phyloP scores from a whole-genome alignment of 2,888 invertebrate genomes.

The Cinara cedri region DNA sequence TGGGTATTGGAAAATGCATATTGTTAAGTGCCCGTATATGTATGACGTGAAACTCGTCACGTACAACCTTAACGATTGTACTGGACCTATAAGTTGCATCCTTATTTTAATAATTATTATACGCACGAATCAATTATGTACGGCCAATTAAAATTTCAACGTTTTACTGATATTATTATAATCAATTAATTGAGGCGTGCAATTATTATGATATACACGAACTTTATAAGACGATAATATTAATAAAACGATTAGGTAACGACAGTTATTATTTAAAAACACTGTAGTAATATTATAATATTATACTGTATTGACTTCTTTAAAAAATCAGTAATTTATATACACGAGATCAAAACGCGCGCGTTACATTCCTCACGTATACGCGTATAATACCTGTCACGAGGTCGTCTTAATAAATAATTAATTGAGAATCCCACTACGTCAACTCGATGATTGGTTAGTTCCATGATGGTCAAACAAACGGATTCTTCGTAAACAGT shows the following conservation, averaged over 20 bases:
- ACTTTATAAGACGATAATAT: too few species aligned
- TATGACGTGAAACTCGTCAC: neutral
- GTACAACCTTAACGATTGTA: too few species aligned
- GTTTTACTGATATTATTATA: too few species aligned
- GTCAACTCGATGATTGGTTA: constrained; percentile 10
- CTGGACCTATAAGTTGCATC: too few species aligned
- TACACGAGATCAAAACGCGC: too few species aligned
- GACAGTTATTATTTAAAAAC: too few species aligned
- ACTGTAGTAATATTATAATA: too few species aligned
- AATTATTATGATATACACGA: neutral
- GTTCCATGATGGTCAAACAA: neutral
- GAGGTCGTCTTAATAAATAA: constrained; percentile 24
- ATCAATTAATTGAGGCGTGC: neutral
- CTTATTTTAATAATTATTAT: neutral
- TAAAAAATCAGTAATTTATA: too few species aligned
- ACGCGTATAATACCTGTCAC: neutral
- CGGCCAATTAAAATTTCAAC: too few species aligned
- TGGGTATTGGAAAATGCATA: too few species aligned
- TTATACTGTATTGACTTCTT: neutral
- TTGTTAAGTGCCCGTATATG: neutral
- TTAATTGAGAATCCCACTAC: neutral
- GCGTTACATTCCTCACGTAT: neutral
- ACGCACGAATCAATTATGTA: too few species aligned
- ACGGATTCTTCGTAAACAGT: neutral
- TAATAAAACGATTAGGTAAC: too few species aligned